These are phyloP conservation scores for Platycnemis pennipes DNA, from an alignment of 2,888 invertebrate species.

Conservation along the genomic window DNA sequence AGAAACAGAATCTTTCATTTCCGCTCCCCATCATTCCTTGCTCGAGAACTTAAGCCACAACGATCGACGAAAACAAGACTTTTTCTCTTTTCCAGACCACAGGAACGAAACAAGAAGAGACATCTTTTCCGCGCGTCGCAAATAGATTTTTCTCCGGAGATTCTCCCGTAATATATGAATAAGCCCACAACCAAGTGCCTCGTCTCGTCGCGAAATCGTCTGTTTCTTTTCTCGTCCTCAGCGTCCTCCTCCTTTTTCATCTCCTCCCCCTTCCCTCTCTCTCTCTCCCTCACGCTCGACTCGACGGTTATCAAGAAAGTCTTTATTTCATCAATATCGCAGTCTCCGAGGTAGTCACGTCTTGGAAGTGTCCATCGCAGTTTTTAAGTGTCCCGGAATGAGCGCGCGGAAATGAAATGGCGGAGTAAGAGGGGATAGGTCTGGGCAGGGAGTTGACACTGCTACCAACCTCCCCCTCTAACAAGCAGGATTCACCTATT, in stretches of 20 bases:
- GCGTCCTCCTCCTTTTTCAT: not conserved
- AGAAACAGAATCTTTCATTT: too few relatives aligned
- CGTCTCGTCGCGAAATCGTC: not conserved
- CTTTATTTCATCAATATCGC: constrained; percentile 49
- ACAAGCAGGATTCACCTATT: too few relatives aligned
- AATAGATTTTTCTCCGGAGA: not conserved
- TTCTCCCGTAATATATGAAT: not conserved
- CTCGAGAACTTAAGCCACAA: too few relatives aligned
- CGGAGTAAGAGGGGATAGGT: not conserved
- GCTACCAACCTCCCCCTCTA: not conserved
- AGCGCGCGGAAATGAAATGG: constrained; percentile 33
- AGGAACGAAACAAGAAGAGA: not conserved
- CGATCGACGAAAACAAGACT: not conserved
- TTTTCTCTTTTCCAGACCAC: not conserved
- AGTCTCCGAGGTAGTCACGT: constrained; percentile 27
- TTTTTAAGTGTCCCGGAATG: constrained; percentile 52
- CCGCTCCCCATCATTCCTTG: too few relatives aligned
- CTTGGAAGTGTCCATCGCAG: constrained; percentile 38
- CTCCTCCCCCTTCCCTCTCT: not conserved
- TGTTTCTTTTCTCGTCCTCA: not conserved
- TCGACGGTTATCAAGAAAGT: constrained; percentile 28
- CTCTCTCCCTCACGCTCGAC: not conserved
- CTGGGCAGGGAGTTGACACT: not conserved
- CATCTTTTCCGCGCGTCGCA: not conserved
- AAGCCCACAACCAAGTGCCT: not conserved